Base-by-base conservation (phyloP, 2,797 vertebrate species). In the Anabacerthia variegaticeps region DNA sequence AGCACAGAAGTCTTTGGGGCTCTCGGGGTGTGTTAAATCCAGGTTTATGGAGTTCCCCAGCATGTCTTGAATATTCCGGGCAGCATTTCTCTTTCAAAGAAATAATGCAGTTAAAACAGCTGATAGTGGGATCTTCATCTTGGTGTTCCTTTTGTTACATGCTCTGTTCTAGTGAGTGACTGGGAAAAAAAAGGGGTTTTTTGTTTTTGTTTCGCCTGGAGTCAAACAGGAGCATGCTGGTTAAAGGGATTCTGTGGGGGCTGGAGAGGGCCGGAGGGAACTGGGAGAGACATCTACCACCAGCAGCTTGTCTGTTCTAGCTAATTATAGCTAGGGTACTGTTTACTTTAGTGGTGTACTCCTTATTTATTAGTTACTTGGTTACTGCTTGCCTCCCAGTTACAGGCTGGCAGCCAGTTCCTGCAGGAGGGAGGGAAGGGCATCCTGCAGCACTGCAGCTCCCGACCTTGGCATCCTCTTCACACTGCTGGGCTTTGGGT, bases 311-410 rank as follows among this genome's bases (percentile, higher is more conserved):
- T 97, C 96, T 97, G 96, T 95, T 95, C 96, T 95, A 91, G 92
- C 96, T 97, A 97, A 97, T 97, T 97, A 97, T 97, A 97, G 96
- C 95, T 90, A 66, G 93, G 95, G 91, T 93, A 97, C 89, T 97
- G 96, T 97, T 97, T 97, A 96, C 96, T 97, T 97, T 97, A 95
- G 92, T 96, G 93, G 89, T 97, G 66, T 92, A 92, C 95, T 97
- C 91, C 91, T 96, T 97, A 96, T 97, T 97, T 97, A 96, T 97
- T 96, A 97, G 96, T 96, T 96, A 94, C 95, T 96, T 92, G 93
- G 95, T 96, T 96, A 95, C 96, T 95, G 95, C 95, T 75, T 97
- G 96, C 96, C 96, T 97, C 63, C 74, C 68, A 96, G 95, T 97
- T 92, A 93, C 54, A 63, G 93, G 95, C 96, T 95, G 83, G 95